Evolutionary conservation across 1,140 invertebrate species (phyloP).

Genomic region (Bombus polaris): DNA sequence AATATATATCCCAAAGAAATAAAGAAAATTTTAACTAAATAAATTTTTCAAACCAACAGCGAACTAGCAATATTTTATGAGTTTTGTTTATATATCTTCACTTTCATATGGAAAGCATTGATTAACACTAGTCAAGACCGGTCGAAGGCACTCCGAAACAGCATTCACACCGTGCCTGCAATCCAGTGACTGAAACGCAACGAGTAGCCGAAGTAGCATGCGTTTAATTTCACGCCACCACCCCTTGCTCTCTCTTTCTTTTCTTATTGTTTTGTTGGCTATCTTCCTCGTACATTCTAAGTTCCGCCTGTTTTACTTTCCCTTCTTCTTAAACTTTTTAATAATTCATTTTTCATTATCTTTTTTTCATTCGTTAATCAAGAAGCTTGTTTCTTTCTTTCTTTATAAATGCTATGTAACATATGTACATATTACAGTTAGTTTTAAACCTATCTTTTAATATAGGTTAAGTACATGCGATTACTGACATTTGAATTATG

Average conservation of each 20-base stretch:
- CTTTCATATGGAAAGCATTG: background rate
- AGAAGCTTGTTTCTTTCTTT: background rate
- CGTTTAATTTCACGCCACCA: constrained; percentile 51
- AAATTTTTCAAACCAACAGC: background rate
- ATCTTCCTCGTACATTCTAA: background rate
- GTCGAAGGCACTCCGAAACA: background rate
- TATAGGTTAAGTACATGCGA: background rate
- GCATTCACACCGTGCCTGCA: constrained; percentile 59
- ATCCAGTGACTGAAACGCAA: constrained; percentile 63
- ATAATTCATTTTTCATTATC: background rate
- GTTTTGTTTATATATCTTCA: background rate
- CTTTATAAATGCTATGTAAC: background rate
- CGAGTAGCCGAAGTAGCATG: constrained; percentile 29
- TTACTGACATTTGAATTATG: background rate
- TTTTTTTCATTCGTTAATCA: background rate
- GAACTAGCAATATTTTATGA: background rate
- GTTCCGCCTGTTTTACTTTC: background rate
- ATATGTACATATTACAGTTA: background rate
- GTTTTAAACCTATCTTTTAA: background rate
- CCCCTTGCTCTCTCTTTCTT: constrained; percentile 18
- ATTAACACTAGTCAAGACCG: background rate
- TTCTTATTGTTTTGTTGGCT: background rate
- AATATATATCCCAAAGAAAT: background rate
- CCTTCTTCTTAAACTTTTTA: background rate
- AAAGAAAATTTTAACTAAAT: background rate